Evolutionary conservation across 1,140 invertebrate genomes (phyloP).

Genomic region (Lordiphosa stackelbergi): DNA sequence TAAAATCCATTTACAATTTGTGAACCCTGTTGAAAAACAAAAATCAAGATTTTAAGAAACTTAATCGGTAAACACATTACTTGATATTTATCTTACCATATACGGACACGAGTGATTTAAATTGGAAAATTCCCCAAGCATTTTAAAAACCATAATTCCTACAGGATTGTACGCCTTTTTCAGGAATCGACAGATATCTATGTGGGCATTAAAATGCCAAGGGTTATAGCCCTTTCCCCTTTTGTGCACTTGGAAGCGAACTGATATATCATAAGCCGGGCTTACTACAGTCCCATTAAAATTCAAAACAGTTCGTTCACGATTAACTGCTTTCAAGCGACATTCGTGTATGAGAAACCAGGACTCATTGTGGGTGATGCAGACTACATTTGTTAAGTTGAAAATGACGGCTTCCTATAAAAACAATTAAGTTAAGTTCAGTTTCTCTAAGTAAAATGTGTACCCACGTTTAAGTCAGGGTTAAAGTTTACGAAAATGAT

Average conservation of each 20-base stretch:
- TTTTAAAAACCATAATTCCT: neutral
- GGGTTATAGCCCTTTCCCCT: slow-evolving; percentile 6
- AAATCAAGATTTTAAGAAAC: no score
- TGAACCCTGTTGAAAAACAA: slow-evolving; percentile 7
- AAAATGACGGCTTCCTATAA: slow-evolving; percentile 1
- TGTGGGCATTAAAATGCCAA: neutral
- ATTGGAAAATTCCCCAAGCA: slow-evolving; percentile 3
- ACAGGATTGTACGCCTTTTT: slow-evolving; percentile 1
- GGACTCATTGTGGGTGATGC: neutral
- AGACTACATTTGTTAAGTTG: slow-evolving; percentile 1
- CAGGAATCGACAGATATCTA: slow-evolving; percentile 3
- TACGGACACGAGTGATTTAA: slow-evolving; percentile 8
- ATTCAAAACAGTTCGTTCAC: neutral
- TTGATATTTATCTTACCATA: neutral
- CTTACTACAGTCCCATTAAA: neutral
- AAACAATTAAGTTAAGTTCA: neutral
- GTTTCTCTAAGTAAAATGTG: neutral
- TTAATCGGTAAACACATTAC: no score
- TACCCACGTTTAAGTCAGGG: neutral
- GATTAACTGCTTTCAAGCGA: slow-evolving; percentile 6
- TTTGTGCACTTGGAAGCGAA: slow-evolving; percentile 1
- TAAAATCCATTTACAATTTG: slow-evolving; percentile 7
- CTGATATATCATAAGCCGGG: neutral
- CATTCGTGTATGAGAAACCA: slow-evolving; percentile 1
- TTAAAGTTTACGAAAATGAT: no score